Evolutionary conservation across 2,888 invertebrate genomes (phyloP), one percentile per base, ranked within the genome.

Genomic region (Cantharis lateralis): DNA sequence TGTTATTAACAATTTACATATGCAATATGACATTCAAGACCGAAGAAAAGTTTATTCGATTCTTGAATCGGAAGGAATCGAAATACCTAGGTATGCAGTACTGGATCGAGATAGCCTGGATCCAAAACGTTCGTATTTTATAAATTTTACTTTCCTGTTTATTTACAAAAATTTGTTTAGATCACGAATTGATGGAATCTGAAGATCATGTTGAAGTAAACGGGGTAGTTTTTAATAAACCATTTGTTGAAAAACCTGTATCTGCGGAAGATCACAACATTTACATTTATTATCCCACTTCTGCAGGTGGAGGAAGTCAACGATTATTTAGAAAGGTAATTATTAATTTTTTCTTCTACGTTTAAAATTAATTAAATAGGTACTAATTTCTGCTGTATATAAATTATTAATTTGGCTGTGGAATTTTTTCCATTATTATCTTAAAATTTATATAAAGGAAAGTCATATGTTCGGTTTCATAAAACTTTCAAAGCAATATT

Each of bases 261-360:
- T 98, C 98, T 18, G 99, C 99, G 0, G 99, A 99, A 89, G 99
- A 99, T 89, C 99, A 99, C 88, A 99, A 99, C 88, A 98, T 99
- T 87, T 98, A 98, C 87, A 99, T 99, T 84, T 99, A 99, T 88
- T 99, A 99, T 89, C 99, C 99, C 0, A 97, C 98, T 13, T 97
- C 97, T 1, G 99, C 99, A 2, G 99, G 97, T 24, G 99, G 99
- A 5, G 99, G 99, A 15, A 97, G 97, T 86, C 99, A 99, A 87
- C 91, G 98, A 81, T 91, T 99, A 62, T 99, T 99, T 89, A 92
- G 99, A 88, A 99, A 99, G 93, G 97, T 96, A 89, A 70, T 66
- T 18, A 20, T 48, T 48, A 1, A 7, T 32, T 48, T 48, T 48
- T 48, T 48, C 1, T 3, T n/a, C 3, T n/a, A 48, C 48, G 9